A percentile compares a stretch with the other conserved stretches of the same genome.
phyloP scores from a whole-genome alignment of 2,888 invertebrate species.

The Noctua comes region DNA sequence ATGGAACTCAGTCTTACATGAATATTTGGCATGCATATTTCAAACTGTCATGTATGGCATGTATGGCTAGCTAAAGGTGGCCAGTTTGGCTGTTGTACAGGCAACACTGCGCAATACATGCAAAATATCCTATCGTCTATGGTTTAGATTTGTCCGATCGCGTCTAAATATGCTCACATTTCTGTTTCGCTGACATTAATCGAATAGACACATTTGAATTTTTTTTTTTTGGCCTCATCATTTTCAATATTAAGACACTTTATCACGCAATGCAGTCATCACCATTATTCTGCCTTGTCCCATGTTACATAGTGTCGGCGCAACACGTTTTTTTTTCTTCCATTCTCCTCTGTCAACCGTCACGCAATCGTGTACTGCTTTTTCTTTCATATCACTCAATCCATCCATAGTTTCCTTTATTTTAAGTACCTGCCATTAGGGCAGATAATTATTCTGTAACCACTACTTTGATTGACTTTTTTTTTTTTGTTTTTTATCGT shows the following conservation, averaged over 20 bases:
- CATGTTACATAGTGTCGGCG: too few species aligned
- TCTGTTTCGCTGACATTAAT: not conserved
- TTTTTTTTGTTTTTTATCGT: too few species aligned
- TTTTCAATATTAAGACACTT: not conserved
- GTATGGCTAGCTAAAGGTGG: not conserved
- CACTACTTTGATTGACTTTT: not conserved
- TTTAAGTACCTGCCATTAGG: not conserved
- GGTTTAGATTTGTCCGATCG: not conserved
- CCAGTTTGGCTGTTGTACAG: not conserved
- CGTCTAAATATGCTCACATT: not conserved
- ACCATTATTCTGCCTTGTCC: too few species aligned
- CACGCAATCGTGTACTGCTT: too few species aligned
- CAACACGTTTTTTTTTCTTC: too few species aligned
- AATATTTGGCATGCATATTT: not conserved
- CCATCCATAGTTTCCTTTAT: too few species aligned
- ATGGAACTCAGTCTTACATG: too few species aligned
- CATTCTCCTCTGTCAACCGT: too few species aligned
- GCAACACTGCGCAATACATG: not conserved
- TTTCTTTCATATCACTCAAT: too few species aligned
- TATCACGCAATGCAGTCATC: not conserved
- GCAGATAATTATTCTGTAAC: not conserved
- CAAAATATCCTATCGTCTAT: not conserved
- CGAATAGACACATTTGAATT: too few species aligned
- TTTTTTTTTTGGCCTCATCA: too few species aligned
- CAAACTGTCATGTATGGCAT: not conserved